Evolutionary conservation across 2,113 vertebrate species (phyloP).

Genomic region (Bettongia penicillata): DNA sequence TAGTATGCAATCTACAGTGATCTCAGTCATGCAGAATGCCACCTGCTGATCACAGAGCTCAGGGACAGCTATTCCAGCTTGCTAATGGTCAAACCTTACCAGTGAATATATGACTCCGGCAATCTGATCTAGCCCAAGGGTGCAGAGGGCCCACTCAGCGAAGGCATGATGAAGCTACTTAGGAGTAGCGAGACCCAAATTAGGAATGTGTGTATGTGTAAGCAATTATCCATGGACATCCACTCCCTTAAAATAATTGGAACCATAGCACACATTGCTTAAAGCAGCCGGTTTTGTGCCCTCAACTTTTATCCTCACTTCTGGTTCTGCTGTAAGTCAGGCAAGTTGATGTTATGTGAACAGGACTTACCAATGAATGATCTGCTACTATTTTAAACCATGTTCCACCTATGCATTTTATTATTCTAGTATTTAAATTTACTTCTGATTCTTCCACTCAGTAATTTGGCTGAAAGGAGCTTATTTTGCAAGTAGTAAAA

Average conservation of each 20-base stretch:
- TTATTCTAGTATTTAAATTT: constrained; percentile 42
- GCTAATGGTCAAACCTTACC: constrained; percentile 72
- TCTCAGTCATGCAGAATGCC: constrained; percentile 66
- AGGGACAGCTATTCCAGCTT: constrained; percentile 69
- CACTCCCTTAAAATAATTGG: constrained; percentile 80
- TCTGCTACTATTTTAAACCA: background rate
- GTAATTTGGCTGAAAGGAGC: background rate
- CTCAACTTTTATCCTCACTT: constrained; percentile 36
- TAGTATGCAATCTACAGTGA: constrained; percentile 64
- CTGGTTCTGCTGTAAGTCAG: constrained; percentile 25
- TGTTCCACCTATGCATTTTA: background rate
- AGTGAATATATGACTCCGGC: constrained; percentile 65
- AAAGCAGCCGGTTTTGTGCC: constrained; percentile 44
- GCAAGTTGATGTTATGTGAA: background rate
- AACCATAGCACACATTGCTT: constrained; percentile 64
- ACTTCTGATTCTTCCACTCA: background rate
- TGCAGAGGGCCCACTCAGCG: constrained; percentile 68
- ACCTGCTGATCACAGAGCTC: constrained; percentile 73
- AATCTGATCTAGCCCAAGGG: constrained; percentile 74
- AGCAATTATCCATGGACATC: constrained; percentile 77
- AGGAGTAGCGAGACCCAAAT: constrained; percentile 69
- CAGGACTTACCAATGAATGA: constrained; percentile 19
- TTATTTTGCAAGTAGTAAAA: constrained; percentile 11
- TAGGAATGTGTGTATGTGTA: constrained; percentile 67
- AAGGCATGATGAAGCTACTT: constrained; percentile 73